Evolutionary conservation across 2,113 vertebrate genomes (phyloP).

Genomic region (Cyprinodon tularosa): DNA sequence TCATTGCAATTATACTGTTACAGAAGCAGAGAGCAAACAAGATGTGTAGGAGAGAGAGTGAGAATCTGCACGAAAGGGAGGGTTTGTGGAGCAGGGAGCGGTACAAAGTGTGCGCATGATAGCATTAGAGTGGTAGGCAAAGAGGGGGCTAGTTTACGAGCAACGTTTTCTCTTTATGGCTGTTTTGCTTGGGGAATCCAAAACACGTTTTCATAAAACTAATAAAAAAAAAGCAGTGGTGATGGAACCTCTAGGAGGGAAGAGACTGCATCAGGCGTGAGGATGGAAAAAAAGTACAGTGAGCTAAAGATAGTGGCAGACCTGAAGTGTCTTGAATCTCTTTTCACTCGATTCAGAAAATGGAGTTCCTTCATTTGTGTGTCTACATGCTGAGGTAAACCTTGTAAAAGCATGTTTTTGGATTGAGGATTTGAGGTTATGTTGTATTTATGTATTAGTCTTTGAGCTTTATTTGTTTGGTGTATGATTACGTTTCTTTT

Average conservation of each 20-base stretch:
- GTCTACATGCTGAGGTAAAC: constrained; percentile 41
- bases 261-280: constrained; percentile 19
- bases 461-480: constrained; percentile 32
- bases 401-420: constrained; percentile 26
- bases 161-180: constrained; percentile 49
- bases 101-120: constrained; percentile 68
- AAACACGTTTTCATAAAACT: constrained; percentile 56
- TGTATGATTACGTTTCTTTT: constrained; percentile 15
- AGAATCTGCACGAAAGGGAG: constrained; percentile 59
- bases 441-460: constrained; percentile 26
- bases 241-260: constrained; percentile 20
- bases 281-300: constrained; percentile 43
- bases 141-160: constrained; percentile 50
- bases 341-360: constrained; percentile 41
- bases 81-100: constrained; percentile 61
- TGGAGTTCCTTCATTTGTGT: constrained; percentile 49
- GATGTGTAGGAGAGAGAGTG: constrained; percentile 46
- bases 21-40: constrained; percentile 52
- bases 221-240: constrained; percentile 31
- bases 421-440: constrained; percentile 50
- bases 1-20: constrained; percentile 64
- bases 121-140: constrained; percentile 52
- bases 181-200: constrained; percentile 58
- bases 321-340: constrained; percentile 24
- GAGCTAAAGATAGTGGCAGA: constrained; percentile 35